Evolutionary conservation across 2,113 vertebrate genomes (phyloP).

Genomic region (Dinomys branickii): DNA sequence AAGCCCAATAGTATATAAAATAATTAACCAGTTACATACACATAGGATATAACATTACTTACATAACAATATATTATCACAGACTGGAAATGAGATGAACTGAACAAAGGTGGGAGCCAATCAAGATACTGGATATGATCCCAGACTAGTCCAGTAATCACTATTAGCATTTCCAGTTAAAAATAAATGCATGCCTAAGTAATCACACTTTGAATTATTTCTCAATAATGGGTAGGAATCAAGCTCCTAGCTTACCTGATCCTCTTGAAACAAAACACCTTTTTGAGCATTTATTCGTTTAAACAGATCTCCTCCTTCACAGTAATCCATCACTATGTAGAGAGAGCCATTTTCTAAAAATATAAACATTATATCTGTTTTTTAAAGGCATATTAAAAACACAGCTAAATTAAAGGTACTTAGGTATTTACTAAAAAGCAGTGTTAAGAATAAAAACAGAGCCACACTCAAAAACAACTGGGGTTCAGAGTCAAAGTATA

Average conservation of each 20-base stretch:
- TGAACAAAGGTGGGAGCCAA: not conserved
- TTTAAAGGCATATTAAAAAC: slow-evolving; percentile 9
- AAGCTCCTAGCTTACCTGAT: slow-evolving; percentile 89
- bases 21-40: slow-evolving; percentile 1
- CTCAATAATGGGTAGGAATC: not conserved
- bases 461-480: not conserved
- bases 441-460: slow-evolving; percentile 44
- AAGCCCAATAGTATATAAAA: not conserved
- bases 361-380: slow-evolving; percentile 58
- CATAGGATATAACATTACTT: not conserved
- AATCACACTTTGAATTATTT: slow-evolving; percentile 38
- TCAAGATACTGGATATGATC: not conserved
- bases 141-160: not conserved
- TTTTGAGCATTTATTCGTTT: slow-evolving; percentile 98
- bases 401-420: slow-evolving; percentile 45
- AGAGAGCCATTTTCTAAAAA: slow-evolving; percentile 95
- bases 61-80: not conserved
- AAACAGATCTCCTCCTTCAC: slow-evolving; percentile 98
- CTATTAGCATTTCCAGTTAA: not conserved
- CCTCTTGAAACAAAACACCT: slow-evolving; percentile 94
- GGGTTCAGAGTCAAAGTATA: not conserved
- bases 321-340: slow-evolving; percentile 99
- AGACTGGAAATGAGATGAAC: not conserved
- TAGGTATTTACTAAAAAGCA: slow-evolving; percentile 50
- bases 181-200: not conserved